Evolutionary conservation across 2,113 vertebrate species (phyloP).

Genomic region (Phoenicopterus ruber): DNA sequence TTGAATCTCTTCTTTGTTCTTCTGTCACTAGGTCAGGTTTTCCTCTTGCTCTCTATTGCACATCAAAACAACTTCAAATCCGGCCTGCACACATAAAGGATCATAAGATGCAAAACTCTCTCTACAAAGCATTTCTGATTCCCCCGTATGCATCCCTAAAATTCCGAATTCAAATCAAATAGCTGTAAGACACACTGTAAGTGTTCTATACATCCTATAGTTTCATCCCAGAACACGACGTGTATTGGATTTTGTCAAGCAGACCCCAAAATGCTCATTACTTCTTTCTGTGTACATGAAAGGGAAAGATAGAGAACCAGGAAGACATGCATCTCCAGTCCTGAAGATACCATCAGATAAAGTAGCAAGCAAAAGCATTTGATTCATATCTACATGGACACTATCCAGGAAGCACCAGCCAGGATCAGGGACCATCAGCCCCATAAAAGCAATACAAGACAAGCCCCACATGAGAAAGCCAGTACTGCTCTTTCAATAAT

Average conservation of each 20-base stretch:
- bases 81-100: not conserved
- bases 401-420: not conserved
- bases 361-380: not conserved
- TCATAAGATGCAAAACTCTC: not conserved
- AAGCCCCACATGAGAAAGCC: not conserved
- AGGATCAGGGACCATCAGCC: not conserved
- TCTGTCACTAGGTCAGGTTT: not conserved
- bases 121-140: not conserved
- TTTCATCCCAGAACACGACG: not conserved
- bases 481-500: not conserved
- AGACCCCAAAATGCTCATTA: not conserved
- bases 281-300: not conserved
- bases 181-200: not conserved
- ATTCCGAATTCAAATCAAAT: not conserved
- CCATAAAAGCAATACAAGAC: not conserved
- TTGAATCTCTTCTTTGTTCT: not conserved
- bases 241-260: not conserved
- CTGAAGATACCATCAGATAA: not conserved
- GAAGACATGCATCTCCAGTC: not conserved
- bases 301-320: not conserved
- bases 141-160: not conserved
- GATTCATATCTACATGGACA: not conserved
- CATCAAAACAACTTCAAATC: not conserved
- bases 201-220: not conserved
- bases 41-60: not conserved